These are phyloP conservation scores for Antechinus stuartii DNA, from an alignment of 2,113 vertebrate species.

Conservation along the genomic window DNA sequence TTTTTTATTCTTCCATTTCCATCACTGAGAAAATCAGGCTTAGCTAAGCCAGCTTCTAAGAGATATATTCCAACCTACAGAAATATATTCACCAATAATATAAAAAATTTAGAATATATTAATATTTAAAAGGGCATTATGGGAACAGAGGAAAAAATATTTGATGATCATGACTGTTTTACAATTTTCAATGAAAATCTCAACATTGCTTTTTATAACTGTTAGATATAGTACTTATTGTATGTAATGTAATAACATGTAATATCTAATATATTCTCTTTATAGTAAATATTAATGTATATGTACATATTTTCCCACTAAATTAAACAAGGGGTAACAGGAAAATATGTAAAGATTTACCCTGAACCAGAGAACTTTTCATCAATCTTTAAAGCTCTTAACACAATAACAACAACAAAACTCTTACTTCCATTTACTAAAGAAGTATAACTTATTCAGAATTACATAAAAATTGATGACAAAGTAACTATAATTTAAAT, in stretches of 20 bases:
- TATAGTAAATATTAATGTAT: background rate
- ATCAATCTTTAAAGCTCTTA: background rate
- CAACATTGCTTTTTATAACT: background rate
- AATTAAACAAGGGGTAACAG: background rate
- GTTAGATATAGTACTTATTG: background rate
- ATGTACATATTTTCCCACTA: background rate
- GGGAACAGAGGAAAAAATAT: background rate
- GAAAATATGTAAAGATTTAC: background rate
- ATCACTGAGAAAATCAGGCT: conserved; percentile 93
- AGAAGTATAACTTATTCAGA: conserved; percentile 24
- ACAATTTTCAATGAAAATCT: conserved; percentile 23
- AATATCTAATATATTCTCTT: conserved; percentile 12
- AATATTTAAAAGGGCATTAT: background rate
- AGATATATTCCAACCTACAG: conserved; percentile 93
- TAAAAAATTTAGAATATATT: background rate
- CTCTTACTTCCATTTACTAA: conserved; percentile 8
- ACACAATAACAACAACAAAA: background rate
- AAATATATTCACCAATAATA: conserved; percentile 60
- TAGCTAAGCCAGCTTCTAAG: conserved; percentile 91
- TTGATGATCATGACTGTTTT: background rate
- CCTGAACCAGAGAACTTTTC: background rate
- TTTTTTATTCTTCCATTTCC: conserved; percentile 94
- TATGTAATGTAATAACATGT: background rate
- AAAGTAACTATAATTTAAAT: conserved; percentile 47
- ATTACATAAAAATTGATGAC: conserved; percentile 5